Conservation (phyloP, 1,140 invertebrate genomes). For the Procambarus clarkii region DNA sequence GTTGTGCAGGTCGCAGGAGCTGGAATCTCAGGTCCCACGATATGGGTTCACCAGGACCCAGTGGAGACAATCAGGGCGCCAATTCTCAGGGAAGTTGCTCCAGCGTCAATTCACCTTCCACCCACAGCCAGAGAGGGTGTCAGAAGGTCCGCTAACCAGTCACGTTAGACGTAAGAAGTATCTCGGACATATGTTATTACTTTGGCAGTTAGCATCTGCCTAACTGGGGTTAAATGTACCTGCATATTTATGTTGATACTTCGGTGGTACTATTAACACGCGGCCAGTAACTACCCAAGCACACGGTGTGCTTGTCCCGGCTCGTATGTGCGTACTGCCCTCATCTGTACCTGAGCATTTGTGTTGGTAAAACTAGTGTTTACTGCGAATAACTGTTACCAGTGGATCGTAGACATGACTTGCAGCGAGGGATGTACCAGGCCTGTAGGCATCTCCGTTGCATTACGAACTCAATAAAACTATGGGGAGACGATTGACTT, state of each 20-base stretch:
- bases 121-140: not conserved
- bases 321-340: too few species aligned
- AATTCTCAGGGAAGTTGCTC: not conserved
- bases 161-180: not conserved
- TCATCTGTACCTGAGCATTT: too few species aligned
- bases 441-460: too few species aligned
- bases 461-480: too few species aligned
- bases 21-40: not conserved
- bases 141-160: not conserved
- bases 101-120: not conserved
- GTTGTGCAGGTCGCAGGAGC: too few species aligned
- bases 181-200: not conserved
- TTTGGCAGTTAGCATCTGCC: not conserved
- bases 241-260: not conserved
- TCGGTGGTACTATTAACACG: not conserved
- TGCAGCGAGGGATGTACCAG: too few species aligned
- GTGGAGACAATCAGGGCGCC: conserved; percentile 27
- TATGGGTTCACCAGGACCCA: not conserved
- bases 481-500: too few species aligned
- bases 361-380: too few species aligned
- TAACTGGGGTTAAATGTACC: not conserved
- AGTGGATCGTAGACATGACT: too few species aligned
- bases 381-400: too few species aligned
- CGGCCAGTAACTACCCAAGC: too few species aligned
- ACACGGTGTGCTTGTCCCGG: too few species aligned